Conservation (phyloP, 2,888 invertebrate genomes). For the Eupithecia subfuscata region DNA sequence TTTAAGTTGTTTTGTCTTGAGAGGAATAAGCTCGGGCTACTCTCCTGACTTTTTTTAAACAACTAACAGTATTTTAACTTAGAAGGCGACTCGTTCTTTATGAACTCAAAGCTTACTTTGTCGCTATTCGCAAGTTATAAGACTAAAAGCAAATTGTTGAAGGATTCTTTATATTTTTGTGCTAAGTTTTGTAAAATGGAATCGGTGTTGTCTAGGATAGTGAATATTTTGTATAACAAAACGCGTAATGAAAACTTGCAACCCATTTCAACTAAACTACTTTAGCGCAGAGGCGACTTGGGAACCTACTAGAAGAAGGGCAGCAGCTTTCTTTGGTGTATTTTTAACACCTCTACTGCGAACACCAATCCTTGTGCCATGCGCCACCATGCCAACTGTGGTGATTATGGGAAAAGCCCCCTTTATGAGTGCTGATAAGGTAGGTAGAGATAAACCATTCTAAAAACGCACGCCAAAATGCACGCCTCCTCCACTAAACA, state of each 20-base stretch:
- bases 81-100: conserved; percentile 52
- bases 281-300: no score
- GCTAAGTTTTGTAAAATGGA: conserved; percentile 2
- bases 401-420: no score
- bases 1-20: conserved; percentile 54
- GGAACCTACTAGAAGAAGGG: no score
- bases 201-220: neutral
- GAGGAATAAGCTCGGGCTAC: conserved; percentile 55
- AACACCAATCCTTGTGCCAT: no score
- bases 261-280: no score
- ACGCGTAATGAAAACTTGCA: neutral
- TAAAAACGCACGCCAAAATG: no score
- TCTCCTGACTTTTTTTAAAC: conserved; percentile 60
- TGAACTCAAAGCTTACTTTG: conserved; percentile 41
- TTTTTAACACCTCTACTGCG: neutral
- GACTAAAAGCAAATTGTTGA: conserved; percentile 24
- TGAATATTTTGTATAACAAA: neutral
- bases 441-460: no score
- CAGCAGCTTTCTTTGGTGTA: no score
- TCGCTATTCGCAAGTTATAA: conserved; percentile 18
- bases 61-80: conserved; percentile 60
- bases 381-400: no score
- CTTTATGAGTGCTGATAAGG: no score
- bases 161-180: neutral
- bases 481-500: no score